Base-by-base conservation (phyloP, 2,797 vertebrate species). In the Hydrocynus forskahlii region DNA sequence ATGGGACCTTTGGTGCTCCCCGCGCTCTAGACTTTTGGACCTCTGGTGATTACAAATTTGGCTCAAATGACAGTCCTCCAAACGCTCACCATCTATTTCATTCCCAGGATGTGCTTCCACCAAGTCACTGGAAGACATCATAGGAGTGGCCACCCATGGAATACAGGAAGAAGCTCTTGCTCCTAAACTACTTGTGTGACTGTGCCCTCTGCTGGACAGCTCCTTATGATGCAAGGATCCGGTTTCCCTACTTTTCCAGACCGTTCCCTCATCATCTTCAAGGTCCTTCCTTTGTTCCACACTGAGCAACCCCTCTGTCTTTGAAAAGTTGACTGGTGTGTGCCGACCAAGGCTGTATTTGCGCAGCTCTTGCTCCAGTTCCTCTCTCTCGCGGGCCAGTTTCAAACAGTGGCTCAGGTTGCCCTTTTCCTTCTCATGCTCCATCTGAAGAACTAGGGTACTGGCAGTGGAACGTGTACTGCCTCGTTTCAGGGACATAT, bases 371-470 rank as follows among this genome's bases (percentile, higher is more conserved):
- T 63, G 89, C 87, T 95, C 94, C 75, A 95, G 86, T 69, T 90
- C 89, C 85, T 95, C 94, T 78, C 95, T 84, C 87, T 95, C 94
- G 29, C 86, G 88, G 75, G 94, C 94, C 83, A 95, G 87, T 67
- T 87, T 91, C 79, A 95, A 85, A 77, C 94, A 95, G 29, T 79
- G 92, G 69, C 85, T 94, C 35, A 95, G 90, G 89, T 95, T 95
- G 4, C 93, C 94, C 12, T 59, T 85, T 78, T 95, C 95, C 8
- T 92, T 88, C 86, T 95, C 95, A 5, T 94, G 93, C 81, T 95
- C 95, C 95, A 95, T 95, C 70, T 95, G 94, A n/a, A 94, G 93
- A 68, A 95, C 93, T 73, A 95, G 86, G 10, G 86, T 38, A 62
- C 93, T 95, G 7, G 92, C 93, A 0, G 90, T 90, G 0, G 87